Evolutionary conservation across 2,888 invertebrate species (phyloP).

Genomic region (Julus scanicus): DNA sequence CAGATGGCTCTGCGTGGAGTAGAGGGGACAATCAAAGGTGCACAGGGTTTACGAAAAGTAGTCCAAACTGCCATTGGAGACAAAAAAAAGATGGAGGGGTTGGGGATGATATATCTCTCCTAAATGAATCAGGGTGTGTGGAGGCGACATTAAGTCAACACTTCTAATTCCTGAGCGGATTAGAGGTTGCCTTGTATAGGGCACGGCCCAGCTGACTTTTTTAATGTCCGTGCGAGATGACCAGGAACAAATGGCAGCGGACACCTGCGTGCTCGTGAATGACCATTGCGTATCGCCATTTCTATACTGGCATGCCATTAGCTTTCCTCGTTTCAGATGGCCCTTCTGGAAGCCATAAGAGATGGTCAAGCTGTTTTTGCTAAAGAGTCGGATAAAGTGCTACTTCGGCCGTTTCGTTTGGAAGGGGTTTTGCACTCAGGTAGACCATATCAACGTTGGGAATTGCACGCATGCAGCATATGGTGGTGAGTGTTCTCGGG

Average conservation of each 20-base stretch:
- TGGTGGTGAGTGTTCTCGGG: neutral
- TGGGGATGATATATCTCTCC: neutral
- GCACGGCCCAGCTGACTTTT: neutral
- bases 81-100: neutral
- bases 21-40: neutral
- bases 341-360: neutral
- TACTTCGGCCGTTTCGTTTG: neutral
- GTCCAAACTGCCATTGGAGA: neutral
- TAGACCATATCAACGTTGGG: neutral
- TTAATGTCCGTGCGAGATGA: neutral
- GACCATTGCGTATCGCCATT: neutral
- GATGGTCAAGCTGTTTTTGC: constrained; percentile 45
- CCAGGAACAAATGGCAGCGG: neutral
- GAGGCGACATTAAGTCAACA: constrained; percentile 1
- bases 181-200: neutral
- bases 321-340: neutral
- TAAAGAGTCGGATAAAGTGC: neutral
- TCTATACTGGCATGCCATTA: neutral
- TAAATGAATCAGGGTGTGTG: neutral
- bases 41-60: neutral
- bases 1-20: neutral
- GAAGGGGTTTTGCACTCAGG: neutral
- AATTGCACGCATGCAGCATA: neutral
- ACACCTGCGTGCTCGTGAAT: constrained; percentile 1
- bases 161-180: neutral